phyloP scores from a whole-genome alignment of 2,113 vertebrate species.

The Hippopotamus amphibius region DNA sequence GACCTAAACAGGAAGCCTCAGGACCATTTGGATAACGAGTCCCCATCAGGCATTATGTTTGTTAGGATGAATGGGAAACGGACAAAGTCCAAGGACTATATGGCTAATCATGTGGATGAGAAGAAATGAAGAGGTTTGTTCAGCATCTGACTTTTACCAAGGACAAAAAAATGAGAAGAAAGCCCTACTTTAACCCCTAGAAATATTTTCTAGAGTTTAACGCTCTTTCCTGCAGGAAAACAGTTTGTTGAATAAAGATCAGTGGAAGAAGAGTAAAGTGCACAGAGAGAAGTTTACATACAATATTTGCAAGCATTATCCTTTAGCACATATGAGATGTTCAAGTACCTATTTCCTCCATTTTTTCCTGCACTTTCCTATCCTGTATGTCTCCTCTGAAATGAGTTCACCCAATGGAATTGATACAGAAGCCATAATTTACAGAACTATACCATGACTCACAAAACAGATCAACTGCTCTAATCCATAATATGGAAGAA shows the following conservation, averaged over 20 bases:
- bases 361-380: neutral
- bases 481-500: neutral
- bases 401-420: neutral
- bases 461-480: neutral
- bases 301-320: neutral
- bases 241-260: slow-evolving; percentile 9
- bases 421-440: neutral
- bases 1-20: neutral
- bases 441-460: neutral
- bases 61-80: neutral
- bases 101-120: neutral
- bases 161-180: slow-evolving; percentile 35
- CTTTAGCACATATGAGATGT: neutral
- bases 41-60: neutral
- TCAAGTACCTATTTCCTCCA: neutral
- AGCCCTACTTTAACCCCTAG: neutral
- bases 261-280: neutral
- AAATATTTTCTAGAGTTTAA: neutral
- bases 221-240: neutral
- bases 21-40: neutral
- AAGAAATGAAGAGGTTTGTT: slow-evolving; percentile 17
- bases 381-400: neutral
- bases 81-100: neutral
- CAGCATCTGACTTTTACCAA: slow-evolving; percentile 27
- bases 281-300: neutral